phyloP scores from a whole-genome alignment of 2,888 invertebrate species.

The Litoditis marina region DNA sequence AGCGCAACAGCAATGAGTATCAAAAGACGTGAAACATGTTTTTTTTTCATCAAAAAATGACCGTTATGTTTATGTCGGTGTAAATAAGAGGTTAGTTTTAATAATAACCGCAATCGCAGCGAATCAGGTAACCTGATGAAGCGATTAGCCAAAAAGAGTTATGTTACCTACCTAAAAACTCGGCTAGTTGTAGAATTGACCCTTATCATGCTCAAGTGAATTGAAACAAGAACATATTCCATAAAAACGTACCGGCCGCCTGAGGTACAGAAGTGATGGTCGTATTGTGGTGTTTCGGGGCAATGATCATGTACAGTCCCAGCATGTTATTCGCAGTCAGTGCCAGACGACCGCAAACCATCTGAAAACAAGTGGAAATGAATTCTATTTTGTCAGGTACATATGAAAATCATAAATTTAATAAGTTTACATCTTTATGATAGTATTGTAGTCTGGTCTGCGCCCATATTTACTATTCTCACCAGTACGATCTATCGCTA shows the following conservation, averaged over 20 bases:
- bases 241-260: constrained; percentile 35
- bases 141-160: too few species aligned
- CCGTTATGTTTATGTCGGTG: too few species aligned
- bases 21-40: too few species aligned
- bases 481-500: too few species aligned
- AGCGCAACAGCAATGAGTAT: too few species aligned
- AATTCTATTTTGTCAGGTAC: neutral
- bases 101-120: too few species aligned
- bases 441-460: neutral
- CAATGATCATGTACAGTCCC: constrained; percentile 46
- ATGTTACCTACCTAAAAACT: too few species aligned
- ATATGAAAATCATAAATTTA: neutral
- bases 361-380: neutral
- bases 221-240: neutral
- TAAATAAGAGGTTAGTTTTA: too few species aligned
- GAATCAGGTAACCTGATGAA: too few species aligned
- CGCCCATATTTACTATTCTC: too few species aligned
- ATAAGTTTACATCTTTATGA: neutral
- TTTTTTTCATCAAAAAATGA: neutral
- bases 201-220: too few species aligned
- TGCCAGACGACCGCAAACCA: constrained; percentile 28
- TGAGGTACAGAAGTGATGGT: constrained; percentile 51
- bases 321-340: constrained; percentile 53
- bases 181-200: too few species aligned
- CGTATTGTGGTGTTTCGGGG: constrained; percentile 47